Evolutionary conservation across 2,113 vertebrate species (phyloP), one percentile per base, ranked within the genome.

Genomic region (Cryptomyrus ogoouensis): DNA sequence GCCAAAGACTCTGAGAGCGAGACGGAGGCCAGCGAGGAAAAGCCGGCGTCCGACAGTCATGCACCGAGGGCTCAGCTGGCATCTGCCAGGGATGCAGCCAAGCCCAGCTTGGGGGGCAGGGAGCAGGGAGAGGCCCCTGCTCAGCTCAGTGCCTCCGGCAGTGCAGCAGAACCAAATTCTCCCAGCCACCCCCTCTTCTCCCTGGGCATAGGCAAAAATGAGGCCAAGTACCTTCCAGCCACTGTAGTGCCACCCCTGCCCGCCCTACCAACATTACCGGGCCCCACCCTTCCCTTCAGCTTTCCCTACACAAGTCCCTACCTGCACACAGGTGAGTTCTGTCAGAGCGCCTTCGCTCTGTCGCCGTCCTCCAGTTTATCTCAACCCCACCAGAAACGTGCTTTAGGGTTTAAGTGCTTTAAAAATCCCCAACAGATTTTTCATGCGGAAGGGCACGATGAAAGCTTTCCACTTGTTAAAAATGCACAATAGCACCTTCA

Each of bases 1-100:
- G 97, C 96, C 95, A 98, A 97, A 93, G 97, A 98, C 96, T 97
- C 97, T 0, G 98, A 99, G 83, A 97, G 97, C 27, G 98, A 99
- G 2, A 93, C 96, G 0, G 95, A 97, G 8, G 92, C 90, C 50
- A 94, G 91, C 0, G 96, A 97, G 0, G 96, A 97, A 83, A 95
- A 96, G 91, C 92, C 90, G 0, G 97, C 97, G 0, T 94, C 95
- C 66, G 94, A 93, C 87, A 92, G 70, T 19, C 91, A 91, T 83
- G 83, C 93, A 88, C 91, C 92, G 0, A 91, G 66, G 15, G 88
- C 94, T 0, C 96, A 97, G 91, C 94, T 62, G 1, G 95, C 94
- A 91, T 95, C 95, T 90, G 92, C 95, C 88, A 97, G 96, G 92
- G 97, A 97, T 4, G 92, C 91, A 17, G 91, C 87, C 80, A 96